A percentile compares a stretch with the other conserved stretches of the same genome.
phyloP scores from a whole-genome alignment of 1,140 invertebrate species.

The Bombus difficillimus region DNA sequence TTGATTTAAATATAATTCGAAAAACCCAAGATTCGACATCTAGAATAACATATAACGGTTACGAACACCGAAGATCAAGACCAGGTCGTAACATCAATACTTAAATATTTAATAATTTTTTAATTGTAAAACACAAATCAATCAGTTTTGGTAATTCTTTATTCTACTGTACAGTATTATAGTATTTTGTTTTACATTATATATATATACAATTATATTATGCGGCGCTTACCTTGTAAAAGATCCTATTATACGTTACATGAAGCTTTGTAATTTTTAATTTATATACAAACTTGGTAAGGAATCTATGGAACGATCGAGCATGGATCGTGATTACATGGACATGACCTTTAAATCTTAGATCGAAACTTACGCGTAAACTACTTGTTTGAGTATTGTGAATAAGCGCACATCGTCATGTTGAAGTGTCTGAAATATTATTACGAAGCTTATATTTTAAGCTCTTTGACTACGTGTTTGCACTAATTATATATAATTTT shows the following conservation, averaged over 20 bases:
- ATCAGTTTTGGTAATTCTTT: conserved; percentile 54
- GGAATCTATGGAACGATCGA: conserved; percentile 20
- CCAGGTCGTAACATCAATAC: too few species aligned
- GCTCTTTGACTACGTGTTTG: background rate
- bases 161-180: conserved; percentile 68
- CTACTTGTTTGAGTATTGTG: conserved; percentile 28
- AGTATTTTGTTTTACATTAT: conserved; percentile 57
- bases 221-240: conserved; percentile 52
- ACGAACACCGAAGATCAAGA: too few species aligned
- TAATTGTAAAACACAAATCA: background rate
- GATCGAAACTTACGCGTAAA: conserved; percentile 16
- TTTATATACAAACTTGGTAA: conserved; percentile 44
- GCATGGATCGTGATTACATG: conserved; percentile 6
- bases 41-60: too few species aligned
- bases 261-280: conserved; percentile 38
- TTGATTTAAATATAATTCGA: too few species aligned
- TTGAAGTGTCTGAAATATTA: conserved; percentile 6
- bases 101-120: too few species aligned
- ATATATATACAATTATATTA: conserved; percentile 62
- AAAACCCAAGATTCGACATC: too few species aligned
- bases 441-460: background rate
- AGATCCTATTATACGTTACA: conserved; percentile 55
- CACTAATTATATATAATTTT: background rate
- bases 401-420: background rate
- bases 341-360: background rate